phyloP scores from a whole-genome alignment of 2,888 invertebrate genomes.

The Lysandra coridon region DNA sequence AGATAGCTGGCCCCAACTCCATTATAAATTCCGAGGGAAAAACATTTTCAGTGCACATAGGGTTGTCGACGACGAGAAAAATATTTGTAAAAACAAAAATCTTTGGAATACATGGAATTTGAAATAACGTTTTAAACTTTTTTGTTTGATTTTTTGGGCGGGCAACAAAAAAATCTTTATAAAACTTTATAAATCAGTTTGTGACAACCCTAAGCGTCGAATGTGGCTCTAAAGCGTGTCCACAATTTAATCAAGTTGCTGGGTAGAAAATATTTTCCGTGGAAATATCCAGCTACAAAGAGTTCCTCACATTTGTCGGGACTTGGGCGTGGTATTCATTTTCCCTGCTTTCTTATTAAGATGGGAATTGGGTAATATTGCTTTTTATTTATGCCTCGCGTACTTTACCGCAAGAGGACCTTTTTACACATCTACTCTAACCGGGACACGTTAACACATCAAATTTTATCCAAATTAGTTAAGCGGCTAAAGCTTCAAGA shows the following conservation, averaged over 20 bases:
- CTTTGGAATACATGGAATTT: neutral
- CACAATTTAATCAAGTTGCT: slow-evolving; percentile 24
- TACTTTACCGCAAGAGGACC: too few species aligned
- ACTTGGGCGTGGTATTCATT: neutral
- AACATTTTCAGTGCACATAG: neutral
- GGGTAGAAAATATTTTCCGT: slow-evolving; percentile 19
- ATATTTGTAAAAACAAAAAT: neutral
- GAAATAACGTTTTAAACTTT: too few species aligned
- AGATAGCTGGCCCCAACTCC: neutral
- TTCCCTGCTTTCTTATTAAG: neutral
- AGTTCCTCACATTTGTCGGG: neutral
- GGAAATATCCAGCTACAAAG: slow-evolving; percentile 12
- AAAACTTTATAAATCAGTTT: neutral
- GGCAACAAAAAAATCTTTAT: neutral
- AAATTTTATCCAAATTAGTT: too few species aligned
- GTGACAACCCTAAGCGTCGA: neutral
- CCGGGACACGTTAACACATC: too few species aligned
- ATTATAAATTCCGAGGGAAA: slow-evolving; percentile 16
- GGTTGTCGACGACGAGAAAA: neutral
- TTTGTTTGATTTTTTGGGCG: too few species aligned
- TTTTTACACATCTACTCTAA: neutral
- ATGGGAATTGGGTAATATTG: neutral
- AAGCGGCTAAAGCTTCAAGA: too few species aligned
- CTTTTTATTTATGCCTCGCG: neutral
- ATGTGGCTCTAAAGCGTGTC: slow-evolving; percentile 20